Conservation (phyloP, 2,797 vertebrate species). For the Acropternis orthonyx region DNA sequence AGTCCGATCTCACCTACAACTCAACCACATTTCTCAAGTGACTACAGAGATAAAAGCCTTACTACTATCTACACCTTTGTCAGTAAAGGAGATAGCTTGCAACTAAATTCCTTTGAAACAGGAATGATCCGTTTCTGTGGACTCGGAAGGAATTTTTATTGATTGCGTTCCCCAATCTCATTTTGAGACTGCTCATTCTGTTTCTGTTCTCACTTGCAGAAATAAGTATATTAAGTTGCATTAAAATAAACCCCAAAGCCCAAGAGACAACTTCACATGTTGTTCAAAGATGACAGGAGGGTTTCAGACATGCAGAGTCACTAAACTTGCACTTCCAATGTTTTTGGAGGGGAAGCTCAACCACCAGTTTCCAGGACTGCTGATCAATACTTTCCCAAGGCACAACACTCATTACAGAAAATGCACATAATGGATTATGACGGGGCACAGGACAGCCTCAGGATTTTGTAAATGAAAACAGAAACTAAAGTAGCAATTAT, state of each 20-base stretch:
- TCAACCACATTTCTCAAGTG: not conserved
- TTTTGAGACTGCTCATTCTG: not conserved
- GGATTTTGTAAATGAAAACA: not conserved
- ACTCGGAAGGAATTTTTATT: not conserved
- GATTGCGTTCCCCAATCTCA: not conserved
- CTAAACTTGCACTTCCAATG: not conserved
- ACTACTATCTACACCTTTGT: not conserved
- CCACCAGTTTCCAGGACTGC: not conserved
- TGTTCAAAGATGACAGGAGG: not conserved
- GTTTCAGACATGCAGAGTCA: not conserved
- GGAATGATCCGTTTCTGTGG: not conserved
- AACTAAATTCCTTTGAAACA: not conserved
- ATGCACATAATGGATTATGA: not conserved
- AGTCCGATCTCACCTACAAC: not conserved
- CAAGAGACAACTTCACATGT: not conserved
- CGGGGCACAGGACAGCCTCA: not conserved
- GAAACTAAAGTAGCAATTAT: not conserved
- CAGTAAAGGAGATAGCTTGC: not conserved
- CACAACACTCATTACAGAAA: slow-evolving; percentile 6
- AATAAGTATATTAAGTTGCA: not conserved
- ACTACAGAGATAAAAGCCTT: not conserved
- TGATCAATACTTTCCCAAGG: not conserved
- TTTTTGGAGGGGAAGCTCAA: not conserved
- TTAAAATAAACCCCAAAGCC: not conserved
- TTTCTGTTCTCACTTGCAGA: not conserved